phyloP scores from a whole-genome alignment of 2,113 vertebrate genomes.

The Anser cygnoides region DNA sequence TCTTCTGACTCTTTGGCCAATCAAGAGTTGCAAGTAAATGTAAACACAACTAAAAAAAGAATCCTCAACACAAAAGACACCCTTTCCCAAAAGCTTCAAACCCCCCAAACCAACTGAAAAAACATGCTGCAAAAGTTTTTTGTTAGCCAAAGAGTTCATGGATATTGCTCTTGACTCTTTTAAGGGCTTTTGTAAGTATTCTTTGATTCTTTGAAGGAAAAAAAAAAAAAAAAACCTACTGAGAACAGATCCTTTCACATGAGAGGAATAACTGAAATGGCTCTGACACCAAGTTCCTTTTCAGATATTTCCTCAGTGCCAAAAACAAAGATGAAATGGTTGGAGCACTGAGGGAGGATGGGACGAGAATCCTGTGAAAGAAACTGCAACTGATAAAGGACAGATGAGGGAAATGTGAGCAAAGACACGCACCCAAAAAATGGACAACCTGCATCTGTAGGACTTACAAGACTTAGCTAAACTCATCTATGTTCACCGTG shows the following conservation, averaged over 20 bases:
- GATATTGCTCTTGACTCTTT: neutral
- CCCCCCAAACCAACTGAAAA: neutral
- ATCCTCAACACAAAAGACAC: neutral
- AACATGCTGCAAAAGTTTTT: neutral
- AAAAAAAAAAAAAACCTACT: neutral
- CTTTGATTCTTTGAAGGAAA: too few species aligned
- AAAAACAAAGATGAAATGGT: neutral
- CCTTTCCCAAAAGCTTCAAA: neutral
- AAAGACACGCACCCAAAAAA: neutral
- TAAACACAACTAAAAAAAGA: neutral
- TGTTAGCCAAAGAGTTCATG: neutral
- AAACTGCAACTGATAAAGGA: neutral
- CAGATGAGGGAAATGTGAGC: neutral
- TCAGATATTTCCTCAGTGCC: neutral
- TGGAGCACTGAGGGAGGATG: neutral
- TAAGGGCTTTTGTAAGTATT: too few species aligned
- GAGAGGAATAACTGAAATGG: neutral
- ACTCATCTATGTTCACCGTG: neutral
- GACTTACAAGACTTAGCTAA: neutral
- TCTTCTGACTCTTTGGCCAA: neutral
- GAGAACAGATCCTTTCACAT: constrained; percentile 22
- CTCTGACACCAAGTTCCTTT: constrained; percentile 6
- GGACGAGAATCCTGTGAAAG: neutral
- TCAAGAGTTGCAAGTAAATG: neutral
- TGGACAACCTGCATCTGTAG: neutral